phyloP scores from a whole-genome alignment of 2,113 vertebrate species.

The Odocoileus virginianus region DNA sequence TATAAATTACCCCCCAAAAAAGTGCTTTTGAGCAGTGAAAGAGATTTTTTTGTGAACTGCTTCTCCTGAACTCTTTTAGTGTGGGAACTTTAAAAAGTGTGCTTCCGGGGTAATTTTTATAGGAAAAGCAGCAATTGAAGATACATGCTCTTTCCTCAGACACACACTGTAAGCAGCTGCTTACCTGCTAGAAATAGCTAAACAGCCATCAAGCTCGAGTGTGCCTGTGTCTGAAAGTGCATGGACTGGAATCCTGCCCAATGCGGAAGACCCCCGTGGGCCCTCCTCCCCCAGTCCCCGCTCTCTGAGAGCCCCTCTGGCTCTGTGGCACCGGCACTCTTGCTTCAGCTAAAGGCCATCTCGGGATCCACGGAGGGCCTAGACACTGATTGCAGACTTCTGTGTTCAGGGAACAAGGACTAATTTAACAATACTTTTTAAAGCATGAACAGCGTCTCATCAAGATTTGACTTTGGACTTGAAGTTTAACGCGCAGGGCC shows the following conservation, averaged over 20 bases:
- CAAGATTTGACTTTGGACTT: neutral
- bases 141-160: neutral
- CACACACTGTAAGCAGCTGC: too few species aligned
- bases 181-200: neutral
- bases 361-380: neutral
- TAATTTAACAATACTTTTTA: too few species aligned
- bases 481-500: fast-evolving
- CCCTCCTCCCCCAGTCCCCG: fast-evolving
- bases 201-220: neutral
- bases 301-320: fast-evolving
- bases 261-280: neutral
- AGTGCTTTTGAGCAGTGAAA: slow-evolving; percentile 42
- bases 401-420: neutral
- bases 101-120: neutral
- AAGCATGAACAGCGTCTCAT: neutral
- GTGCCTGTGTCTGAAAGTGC: neutral
- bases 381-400: fast-evolving
- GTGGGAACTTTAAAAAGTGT: slow-evolving; percentile 50
- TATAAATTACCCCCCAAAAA: slow-evolving; percentile 55
- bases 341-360: fast-evolving
- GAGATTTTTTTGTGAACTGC: slow-evolving; percentile 42
- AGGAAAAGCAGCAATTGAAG: neutral
- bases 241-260: neutral
- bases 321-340: fast-evolving
- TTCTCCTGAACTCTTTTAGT: slow-evolving; percentile 42